Percentiles rank a stretch among this genome's conserved stretches.
Evolutionary conservation across 2,113 vertebrate genomes (phyloP).

Genomic region (Pelecanus crispus): DNA sequence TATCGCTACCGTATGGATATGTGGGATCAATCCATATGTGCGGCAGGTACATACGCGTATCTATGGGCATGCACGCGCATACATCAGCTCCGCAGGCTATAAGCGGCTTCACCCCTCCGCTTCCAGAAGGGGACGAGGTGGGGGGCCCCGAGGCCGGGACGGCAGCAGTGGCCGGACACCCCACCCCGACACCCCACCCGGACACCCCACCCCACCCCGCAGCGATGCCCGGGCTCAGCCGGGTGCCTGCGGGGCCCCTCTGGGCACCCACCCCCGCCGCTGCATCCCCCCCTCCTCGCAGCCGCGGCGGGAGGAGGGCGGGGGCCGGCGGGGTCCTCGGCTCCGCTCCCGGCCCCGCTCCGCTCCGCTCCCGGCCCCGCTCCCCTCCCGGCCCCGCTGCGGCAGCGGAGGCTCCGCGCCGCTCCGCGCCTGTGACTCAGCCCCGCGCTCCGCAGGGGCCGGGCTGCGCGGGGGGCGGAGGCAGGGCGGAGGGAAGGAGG

Average conservation of each 20-base stretch:
- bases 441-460: conserved; percentile 51
- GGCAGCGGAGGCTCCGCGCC: not conserved
- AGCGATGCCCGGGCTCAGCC: not conserved
- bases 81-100: not conserved
- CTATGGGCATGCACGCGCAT: fast-evolving
- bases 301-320: not conserved
- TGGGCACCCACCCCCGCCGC: not conserved
- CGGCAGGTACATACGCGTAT: fast-evolving
- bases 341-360: not conserved
- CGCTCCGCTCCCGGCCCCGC: not conserved
- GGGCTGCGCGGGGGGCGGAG: not conserved
- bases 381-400: not conserved
- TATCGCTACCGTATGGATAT: fast-evolving
- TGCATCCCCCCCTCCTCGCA: not conserved
- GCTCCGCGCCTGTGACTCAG: conserved; percentile 35
- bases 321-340: not conserved
- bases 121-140: not conserved
- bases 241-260: not conserved
- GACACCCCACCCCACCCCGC: not conserved
- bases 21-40: fast-evolving
- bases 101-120: not conserved
- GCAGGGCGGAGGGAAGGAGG: not conserved
- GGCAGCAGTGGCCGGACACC: not conserved
- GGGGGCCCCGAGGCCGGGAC: not conserved
- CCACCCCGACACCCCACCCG: not conserved